These are phyloP conservation scores for Grapholita molesta DNA, from an alignment of 1,140 invertebrate genomes.

Conservation along the genomic window DNA sequence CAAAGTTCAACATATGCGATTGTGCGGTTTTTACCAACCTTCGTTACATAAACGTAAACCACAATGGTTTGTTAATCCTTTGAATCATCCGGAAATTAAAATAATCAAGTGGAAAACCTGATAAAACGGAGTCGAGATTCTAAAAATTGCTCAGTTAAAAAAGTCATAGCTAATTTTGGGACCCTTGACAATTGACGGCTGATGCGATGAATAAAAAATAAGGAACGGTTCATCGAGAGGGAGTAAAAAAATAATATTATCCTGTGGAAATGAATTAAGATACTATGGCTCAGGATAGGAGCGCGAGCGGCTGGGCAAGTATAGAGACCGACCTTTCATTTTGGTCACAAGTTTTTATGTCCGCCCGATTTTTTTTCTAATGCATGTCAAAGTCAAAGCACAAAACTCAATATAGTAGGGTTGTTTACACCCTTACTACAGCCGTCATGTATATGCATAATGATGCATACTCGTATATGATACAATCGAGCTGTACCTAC, in stretches of 20 bases:
- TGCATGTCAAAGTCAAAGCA: too few relatives aligned
- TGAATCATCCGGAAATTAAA: neutral
- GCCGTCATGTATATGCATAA: too few relatives aligned
- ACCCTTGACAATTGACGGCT: constrained; percentile 46
- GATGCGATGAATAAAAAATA: constrained; percentile 75
- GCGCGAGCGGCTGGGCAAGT: constrained; percentile 25
- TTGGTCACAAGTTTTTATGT: too few relatives aligned
- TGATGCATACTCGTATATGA: too few relatives aligned
- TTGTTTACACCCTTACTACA: too few relatives aligned
- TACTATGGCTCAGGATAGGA: constrained; percentile 50
- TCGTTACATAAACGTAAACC: neutral
- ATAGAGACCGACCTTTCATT: constrained; percentile 37
- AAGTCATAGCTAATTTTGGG: constrained; percentile 35
- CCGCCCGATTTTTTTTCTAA: too few relatives aligned
- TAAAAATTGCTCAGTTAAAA: neutral
- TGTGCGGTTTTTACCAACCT: too few relatives aligned
- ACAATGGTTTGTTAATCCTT: neutral
- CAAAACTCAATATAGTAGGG: too few relatives aligned
- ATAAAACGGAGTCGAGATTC: constrained; percentile 21
- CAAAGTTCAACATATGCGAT: too few relatives aligned
- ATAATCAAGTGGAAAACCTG: constrained; percentile 40
- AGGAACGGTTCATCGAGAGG: constrained; percentile 58
- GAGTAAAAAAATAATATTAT: constrained; percentile 79
- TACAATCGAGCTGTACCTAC: too few relatives aligned
- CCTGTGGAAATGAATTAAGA: constrained; percentile 76